These are phyloP conservation scores for Conus canariensis DNA, from an alignment of 2,888 invertebrate genomes.

Conservation along the genomic window DNA sequence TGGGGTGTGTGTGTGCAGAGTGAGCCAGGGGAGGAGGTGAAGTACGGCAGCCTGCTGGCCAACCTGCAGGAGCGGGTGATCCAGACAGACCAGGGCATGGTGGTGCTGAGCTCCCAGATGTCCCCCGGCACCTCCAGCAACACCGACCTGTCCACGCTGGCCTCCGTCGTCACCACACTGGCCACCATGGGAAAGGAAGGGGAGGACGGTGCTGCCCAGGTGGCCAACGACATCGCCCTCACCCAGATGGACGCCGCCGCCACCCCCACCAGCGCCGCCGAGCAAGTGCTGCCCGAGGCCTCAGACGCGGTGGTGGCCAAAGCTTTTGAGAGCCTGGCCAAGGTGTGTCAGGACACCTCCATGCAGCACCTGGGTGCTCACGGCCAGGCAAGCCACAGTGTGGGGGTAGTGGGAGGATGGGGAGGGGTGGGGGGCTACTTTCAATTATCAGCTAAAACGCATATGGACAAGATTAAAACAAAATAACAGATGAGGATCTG, in stretches of 20 bases:
- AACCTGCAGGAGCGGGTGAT: constrained; percentile 77
- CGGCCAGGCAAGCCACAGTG: not conserved
- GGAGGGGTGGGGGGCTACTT: not conserved
- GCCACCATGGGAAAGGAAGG: constrained; percentile 78
- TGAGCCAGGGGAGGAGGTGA: constrained; percentile 50
- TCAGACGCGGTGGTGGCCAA: constrained; percentile 82
- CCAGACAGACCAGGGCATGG: constrained; percentile 76
- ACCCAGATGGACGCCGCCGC: constrained; percentile 51
- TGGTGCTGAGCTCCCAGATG: constrained; percentile 69
- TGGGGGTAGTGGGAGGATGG: not conserved
- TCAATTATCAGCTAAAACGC: too few relatives aligned
- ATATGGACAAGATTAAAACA: too few relatives aligned
- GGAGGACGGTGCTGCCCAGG: constrained; percentile 25
- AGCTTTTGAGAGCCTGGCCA: constrained; percentile 87
- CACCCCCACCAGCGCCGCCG: not conserved
- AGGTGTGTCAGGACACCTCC: constrained; percentile 76
- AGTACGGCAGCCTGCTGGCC: constrained; percentile 68
- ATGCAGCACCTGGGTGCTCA: constrained; percentile 51
- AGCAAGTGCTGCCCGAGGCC: too few relatives aligned
- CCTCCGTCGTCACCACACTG: constrained; percentile 80
- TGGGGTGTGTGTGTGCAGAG: constrained; percentile 32
- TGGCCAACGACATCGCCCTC: constrained; percentile 41
- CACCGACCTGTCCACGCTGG: constrained; percentile 80
- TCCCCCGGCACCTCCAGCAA: constrained; percentile 66
- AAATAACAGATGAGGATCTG: too few relatives aligned